Evolutionary conservation across 2,797 vertebrate species (phyloP).

Genomic region (Steatocranus sp.): DNA sequence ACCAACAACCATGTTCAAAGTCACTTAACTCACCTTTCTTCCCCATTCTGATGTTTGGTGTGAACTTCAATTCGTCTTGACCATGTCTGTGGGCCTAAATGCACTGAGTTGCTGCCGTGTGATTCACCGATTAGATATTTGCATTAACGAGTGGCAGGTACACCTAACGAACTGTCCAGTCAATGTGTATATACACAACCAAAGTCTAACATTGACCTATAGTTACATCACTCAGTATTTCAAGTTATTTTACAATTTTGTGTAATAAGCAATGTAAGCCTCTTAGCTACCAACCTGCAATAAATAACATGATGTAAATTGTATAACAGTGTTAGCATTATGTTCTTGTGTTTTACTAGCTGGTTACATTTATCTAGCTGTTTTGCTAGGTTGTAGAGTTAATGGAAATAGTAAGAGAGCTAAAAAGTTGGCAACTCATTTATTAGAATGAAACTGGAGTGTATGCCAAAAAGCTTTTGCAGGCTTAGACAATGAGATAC

Average conservation of each 20-base stretch:
- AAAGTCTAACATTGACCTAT: not conserved
- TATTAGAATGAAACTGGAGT: not conserved
- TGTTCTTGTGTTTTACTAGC: not conserved
- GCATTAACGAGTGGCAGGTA: not conserved
- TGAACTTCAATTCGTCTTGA: fast-evolving
- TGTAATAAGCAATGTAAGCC: not conserved
- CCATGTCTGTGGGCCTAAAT: not conserved
- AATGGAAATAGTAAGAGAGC: not conserved
- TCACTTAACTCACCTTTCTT: not conserved
- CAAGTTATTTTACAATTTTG: not conserved
- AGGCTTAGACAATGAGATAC: not conserved
- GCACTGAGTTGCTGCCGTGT: fast-evolving
- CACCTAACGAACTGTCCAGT: not conserved
- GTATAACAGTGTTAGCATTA: not conserved
- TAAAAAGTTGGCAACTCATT: not conserved
- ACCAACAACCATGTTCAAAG: not conserved
- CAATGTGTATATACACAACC: not conserved
- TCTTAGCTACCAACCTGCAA: not conserved
- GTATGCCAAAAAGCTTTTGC: not conserved
- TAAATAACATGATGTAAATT: not conserved
- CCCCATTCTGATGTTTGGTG: not conserved
- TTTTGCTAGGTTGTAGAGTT: not conserved
- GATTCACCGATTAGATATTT: not conserved
- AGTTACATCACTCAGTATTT: not conserved
- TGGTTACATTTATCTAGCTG: not conserved